Base-by-base conservation (phyloP, 2,113 vertebrate genomes). In the Nerophis lumbriciformis region DNA sequence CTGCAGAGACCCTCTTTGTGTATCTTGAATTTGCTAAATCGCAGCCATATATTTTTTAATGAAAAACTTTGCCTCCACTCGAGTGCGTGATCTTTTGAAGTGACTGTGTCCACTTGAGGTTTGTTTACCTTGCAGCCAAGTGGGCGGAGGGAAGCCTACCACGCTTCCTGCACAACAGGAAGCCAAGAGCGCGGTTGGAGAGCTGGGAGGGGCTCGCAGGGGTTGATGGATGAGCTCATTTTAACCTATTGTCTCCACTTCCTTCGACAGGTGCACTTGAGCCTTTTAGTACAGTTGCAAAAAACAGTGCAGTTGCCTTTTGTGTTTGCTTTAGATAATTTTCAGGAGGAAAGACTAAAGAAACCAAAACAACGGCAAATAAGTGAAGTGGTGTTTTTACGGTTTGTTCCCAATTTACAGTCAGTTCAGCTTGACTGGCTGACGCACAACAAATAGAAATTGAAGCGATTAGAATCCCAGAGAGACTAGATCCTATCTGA, bases 131-230 rank as follows among this genome's bases (percentile, higher is more conserved):
- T 80, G 5, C 28, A 16, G 62, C 59, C 44, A 4, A 70, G 68
- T 72, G 84, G 82, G 84, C 79, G 79, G 83, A 77, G 85, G 16
- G 68, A 80, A 69, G 75, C 77, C 55, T 45, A 73, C 76, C 35
- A 39, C 13, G 50, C 78, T 85, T 88, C 86, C 88, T 87, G 72
- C 79, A 77, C 85, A 88, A 88, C 86, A 90, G 87, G 87, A 87
- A 86, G 71, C 71, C 59, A 58, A 45, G 71, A 69, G 63, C 70
- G 36, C 68, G 65, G 68, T 14, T 8, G 70, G 53, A 60, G 73
- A 72, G 80, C 69, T 61, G 77, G 78, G 77, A 79, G 66, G 66
- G 79, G 73, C 71, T 79, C 58, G 37, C 60, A 80, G 53, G 73
- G 80, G 78, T 74, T 86, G 80, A 81, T 76, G 59, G 82, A 83